Conservation (phyloP, 2,113 vertebrate genomes). For the Quiscalus mexicanus region DNA sequence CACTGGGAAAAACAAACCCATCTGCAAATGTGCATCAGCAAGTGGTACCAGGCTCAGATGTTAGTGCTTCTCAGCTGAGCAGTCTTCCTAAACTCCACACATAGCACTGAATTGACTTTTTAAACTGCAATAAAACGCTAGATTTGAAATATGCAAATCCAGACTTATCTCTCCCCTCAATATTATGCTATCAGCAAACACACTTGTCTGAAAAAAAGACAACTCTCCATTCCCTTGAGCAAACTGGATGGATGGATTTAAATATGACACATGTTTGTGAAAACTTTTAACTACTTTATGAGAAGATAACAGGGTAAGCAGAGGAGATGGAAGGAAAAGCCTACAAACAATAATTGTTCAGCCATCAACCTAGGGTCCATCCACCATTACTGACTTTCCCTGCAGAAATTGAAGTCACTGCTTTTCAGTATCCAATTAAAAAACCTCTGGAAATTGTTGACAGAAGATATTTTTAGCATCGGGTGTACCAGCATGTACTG, state of each 20-base stretch:
- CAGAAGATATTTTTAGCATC: background rate
- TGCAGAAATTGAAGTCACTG: background rate
- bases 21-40: background rate
- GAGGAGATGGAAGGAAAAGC: slow-evolving; percentile 1
- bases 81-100: background rate
- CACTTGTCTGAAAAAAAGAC: background rate
- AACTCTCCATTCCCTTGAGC: background rate
- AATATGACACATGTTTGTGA: background rate
- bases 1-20: background rate
- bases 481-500: background rate
- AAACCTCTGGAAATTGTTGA: background rate
- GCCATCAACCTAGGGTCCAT: background rate
- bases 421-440: background rate
- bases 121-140: background rate
- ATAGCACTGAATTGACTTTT: background rate
- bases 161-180: background rate
- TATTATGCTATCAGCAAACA: slow-evolving; percentile 12
- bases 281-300: background rate
- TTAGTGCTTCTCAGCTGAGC: background rate
- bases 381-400: background rate
- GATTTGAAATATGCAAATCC: slow-evolving; percentile 50
- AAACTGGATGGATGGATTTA: background rate
- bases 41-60: background rate
- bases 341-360: background rate
- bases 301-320: slow-evolving; percentile 5